Evolutionary conservation across 2,113 vertebrate species (phyloP).

Genomic region (Solenodon paradoxus): DNA sequence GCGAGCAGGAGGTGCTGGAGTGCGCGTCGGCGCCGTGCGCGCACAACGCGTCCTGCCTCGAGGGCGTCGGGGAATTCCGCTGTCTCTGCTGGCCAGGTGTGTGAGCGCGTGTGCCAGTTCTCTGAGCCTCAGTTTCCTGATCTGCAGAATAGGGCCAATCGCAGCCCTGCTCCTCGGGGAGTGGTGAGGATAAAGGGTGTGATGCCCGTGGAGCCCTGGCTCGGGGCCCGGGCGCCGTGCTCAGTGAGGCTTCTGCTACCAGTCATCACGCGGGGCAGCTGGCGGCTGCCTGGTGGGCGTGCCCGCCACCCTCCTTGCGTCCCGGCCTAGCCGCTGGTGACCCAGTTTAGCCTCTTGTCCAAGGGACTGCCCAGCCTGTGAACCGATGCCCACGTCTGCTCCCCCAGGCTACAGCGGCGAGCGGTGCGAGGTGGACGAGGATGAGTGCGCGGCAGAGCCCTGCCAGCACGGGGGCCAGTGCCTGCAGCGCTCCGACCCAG

Average conservation of each 20-base stretch:
- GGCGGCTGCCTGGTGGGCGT: neutral
- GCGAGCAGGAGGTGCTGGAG: constrained; percentile 92
- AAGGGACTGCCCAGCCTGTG: no score
- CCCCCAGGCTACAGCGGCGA: constrained; percentile 88
- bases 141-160: neutral
- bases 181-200: neutral
- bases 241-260: rapidly evolving
- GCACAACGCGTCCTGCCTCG: constrained; percentile 88
- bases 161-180: neutral
- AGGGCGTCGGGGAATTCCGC: constrained; percentile 87
- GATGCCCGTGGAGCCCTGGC: neutral
- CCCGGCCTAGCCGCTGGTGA: no score
- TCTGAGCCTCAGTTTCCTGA: neutral
- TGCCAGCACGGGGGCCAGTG: constrained; percentile 89
- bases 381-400: neutral
- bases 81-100: constrained; percentile 95
- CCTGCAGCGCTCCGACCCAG: constrained; percentile 87
- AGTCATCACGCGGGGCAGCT: neutral
- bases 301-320: rapidly evolving
- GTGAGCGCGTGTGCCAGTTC: neutral
- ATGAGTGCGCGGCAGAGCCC: constrained; percentile 89
- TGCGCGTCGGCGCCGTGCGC: constrained; percentile 93
- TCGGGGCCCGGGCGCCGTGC: neutral
- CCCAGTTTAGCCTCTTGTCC: no score
- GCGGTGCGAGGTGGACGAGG: constrained; percentile 89